Evolutionary conservation across 1,140 invertebrate species (phyloP), one percentile per base, ranked within the genome.

Genomic region (Ganaspis sp.): DNA sequence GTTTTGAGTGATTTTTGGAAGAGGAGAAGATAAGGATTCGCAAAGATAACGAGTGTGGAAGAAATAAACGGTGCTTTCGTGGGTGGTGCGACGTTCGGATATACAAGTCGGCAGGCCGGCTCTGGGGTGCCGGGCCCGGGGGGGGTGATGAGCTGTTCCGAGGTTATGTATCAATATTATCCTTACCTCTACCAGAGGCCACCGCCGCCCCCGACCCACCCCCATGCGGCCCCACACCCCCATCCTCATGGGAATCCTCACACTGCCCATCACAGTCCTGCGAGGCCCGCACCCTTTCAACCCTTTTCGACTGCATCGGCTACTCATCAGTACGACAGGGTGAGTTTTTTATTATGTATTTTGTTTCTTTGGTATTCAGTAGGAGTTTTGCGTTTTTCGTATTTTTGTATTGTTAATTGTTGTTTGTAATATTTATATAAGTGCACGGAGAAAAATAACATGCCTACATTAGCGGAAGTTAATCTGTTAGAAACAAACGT

Each of bases 131-230:
- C 90, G 86, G 87, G 89, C 87, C 87, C 88, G 84, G 88, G 88
- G 86, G 90, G 89, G 88, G 90, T 90, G 85, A 93, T 93, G 93
- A 93, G 92, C 90, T 93, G 93, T 87, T 92, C 92, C 87, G 92
- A 93, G 90, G 93, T 93, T 88, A 92, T 93, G 90, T 93, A 93
- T 91, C 93, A 92, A 88, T 93, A 93, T 87, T 93, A 92, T 87
- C 92, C 92, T 84, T 93, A 93, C 86, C 89, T 93, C 74, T 93
- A 93, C 84, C 92, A 92, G 87, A 91, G 92, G 90, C 89, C 86
- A 88, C 92, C 85, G 87, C 92, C 84, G 84, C 92, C 87, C 82
- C 91, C 89, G 76, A 89, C 86, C 58, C 90, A 90, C 81, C 87
- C 89, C 73, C 88, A 88, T 85, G 87, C 90, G 79, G 88, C 87